Base-by-base conservation (phyloP, 2,797 vertebrate species). In the Pogonophryne albipinna region DNA sequence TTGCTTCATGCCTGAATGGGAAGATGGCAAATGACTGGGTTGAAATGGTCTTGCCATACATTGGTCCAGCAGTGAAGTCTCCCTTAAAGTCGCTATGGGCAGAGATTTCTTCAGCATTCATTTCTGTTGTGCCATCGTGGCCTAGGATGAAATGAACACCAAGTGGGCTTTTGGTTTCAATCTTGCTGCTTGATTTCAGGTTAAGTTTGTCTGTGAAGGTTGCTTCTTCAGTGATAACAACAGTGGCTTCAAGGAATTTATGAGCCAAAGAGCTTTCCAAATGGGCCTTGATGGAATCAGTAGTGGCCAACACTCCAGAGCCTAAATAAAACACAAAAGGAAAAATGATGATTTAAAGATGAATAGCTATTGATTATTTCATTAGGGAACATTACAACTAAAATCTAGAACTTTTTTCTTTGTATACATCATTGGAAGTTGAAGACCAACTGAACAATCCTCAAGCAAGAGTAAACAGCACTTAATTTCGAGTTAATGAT, bases 261-360 rank as follows among this genome's bases (percentile, higher is more conserved):
- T 99, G 97, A 44, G 63, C 82, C 52, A 99, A 85, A 79, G 95
- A 91, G 75, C 94, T 95, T 87, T 95, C 94, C 10, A 95, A 83
- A 0, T 94, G 75, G 66, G 86, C 88, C 14, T 86, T 94, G 55
- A 96, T 73, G 17, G 82, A 90, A 34, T 95, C 94, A 69, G 64
- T 85, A 42, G 85, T 95, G 0, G 87, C 82, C 85, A 95, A 66
- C 88, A 95, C 85, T 83, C 94, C 96, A 85, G 95, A 95, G 64
- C 97, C 98, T 99, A 88, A 86, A 79, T 57, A 70, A 79, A 72
- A 80, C 47, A 71, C 16, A 85, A 65, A 70, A 38, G 1, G 4
- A 27, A 27, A 27, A 27, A 27, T 1, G 27, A 50, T 58, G 4
- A 60, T 55, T 71, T 9, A 53, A 11, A 65, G 50, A 2, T 58